Conservation (phyloP, 2,888 invertebrate species). For the Andrena praecox region DNA sequence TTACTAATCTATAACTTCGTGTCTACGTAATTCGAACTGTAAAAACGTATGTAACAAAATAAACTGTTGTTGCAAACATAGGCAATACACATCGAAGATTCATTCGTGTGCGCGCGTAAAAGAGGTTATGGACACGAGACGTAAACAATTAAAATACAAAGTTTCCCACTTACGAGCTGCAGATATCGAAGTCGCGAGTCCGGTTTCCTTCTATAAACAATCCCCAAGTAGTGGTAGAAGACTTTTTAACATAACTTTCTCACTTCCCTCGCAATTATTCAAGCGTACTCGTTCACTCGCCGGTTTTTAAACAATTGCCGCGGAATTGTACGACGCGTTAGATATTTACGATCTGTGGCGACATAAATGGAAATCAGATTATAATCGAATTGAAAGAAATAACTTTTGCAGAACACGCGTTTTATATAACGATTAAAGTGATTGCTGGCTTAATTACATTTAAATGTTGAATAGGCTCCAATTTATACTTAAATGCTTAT, state of each 20-base stretch:
- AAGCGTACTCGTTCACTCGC: constrained; percentile 9
- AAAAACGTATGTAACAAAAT: constrained; percentile 39
- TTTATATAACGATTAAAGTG: not conserved
- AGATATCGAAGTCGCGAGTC: not conserved
- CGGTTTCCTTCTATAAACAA: not conserved
- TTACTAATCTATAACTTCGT: constrained; percentile 51
- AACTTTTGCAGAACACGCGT: not conserved
- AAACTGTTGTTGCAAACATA: constrained; percentile 36
- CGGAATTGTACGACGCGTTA: constrained; percentile 21
- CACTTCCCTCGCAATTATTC: not conserved
- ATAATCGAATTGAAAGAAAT: not conserved
- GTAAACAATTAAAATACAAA: not conserved
- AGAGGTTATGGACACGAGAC: constrained; percentile 43
- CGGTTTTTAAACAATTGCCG: constrained; percentile 44
- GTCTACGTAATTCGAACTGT: constrained; percentile 31
- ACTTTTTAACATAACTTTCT: not conserved
- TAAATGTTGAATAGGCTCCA: not conserved
- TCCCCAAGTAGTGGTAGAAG: not conserved
- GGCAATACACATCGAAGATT: not conserved
- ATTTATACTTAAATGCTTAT: not conserved
- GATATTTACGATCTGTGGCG: not conserved
- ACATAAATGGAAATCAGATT: not conserved
- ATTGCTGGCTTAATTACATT: not conserved
- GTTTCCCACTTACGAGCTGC: constrained; percentile 30
- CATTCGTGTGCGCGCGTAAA: not conserved